Evolutionary conservation across 2,888 invertebrate species (phyloP).

Genomic region (Andrena haemorrhoa): DNA sequence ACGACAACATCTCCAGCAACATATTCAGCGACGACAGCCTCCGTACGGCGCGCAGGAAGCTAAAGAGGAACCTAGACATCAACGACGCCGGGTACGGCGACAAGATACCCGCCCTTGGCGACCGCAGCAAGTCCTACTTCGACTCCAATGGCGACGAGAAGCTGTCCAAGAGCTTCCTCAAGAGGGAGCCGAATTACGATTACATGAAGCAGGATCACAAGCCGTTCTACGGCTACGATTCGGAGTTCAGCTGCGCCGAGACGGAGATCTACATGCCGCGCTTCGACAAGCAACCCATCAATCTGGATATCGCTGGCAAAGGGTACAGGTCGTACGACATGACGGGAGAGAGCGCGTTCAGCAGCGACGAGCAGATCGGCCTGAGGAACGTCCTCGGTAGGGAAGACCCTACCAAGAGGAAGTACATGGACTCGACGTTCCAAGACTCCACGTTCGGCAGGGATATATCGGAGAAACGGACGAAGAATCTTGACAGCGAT

Average conservation of each 20-base stretch:
- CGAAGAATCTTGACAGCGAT: constrained; percentile 65
- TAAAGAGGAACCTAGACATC: constrained; percentile 81
- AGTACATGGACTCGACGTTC: constrained; percentile 73
- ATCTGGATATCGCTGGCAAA: constrained; percentile 38
- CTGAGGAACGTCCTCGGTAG: constrained; percentile 61
- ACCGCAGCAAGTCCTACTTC: constrained; percentile 83
- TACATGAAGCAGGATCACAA: constrained; percentile 66
- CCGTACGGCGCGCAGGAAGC: constrained; percentile 81
- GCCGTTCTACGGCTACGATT: constrained; percentile 86
- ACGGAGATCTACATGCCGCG: constrained; percentile 86
- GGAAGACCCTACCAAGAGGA: constrained; percentile 73
- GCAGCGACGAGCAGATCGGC: constrained; percentile 66
- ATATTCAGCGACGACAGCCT: constrained; percentile 84
- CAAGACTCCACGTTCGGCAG: constrained; percentile 65
- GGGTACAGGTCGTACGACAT: constrained; percentile 49
- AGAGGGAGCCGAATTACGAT: constrained; percentile 62
- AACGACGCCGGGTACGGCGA: constrained; percentile 82
- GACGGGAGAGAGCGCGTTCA: constrained; percentile 47
- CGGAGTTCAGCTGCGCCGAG: constrained; percentile 86
- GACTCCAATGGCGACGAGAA: constrained; percentile 81
- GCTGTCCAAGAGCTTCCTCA: constrained; percentile 54
- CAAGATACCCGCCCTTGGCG: constrained; percentile 81
- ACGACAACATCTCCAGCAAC: constrained; percentile 81
- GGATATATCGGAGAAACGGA: constrained; percentile 71
- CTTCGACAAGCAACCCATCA: constrained; percentile 80